Conservation (phyloP, 1,140 invertebrate species). For the Drosophila bocki region DNA sequence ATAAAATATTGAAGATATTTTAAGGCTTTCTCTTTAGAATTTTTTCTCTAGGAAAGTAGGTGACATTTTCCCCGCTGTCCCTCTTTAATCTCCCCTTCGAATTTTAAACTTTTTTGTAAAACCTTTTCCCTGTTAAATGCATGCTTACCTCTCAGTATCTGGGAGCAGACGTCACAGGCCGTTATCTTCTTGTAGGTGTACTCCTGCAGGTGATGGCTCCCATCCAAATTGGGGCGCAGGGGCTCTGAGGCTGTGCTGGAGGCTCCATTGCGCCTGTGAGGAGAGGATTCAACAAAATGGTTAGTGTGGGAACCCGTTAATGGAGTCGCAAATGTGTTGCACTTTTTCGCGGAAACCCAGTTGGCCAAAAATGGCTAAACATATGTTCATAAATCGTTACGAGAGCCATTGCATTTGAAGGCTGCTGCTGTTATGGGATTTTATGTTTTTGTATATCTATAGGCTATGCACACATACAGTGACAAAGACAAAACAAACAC, state of each 20-base stretch:
- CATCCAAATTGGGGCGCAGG: conserved; percentile 87
- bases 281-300: conserved; percentile 2
- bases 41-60: background rate
- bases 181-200: conserved; percentile 98
- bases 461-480: conserved; percentile 54
- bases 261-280: conserved; percentile 91
- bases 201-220: conserved; percentile 94
- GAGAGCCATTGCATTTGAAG: conserved; percentile 30
- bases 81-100: background rate
- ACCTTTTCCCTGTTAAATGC: background rate
- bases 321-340: conserved; percentile 40
- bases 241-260: conserved; percentile 82
- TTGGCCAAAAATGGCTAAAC: conserved; percentile 25
- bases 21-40: background rate
- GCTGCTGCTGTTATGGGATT: conserved; percentile 37
- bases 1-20: background rate
- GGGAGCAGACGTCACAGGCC: conserved; percentile 96
- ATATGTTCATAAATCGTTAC: conserved; percentile 49
- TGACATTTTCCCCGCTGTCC: background rate
- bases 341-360: conserved; percentile 9
- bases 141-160: conserved; percentile 92
- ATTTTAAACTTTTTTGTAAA: background rate
- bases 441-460: conserved; percentile 54
- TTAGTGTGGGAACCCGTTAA: conserved; percentile 25
- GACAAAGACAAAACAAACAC: conserved; percentile 61